Evolutionary conservation across 2,888 invertebrate species (phyloP).

Genomic region (Aromia moschata): DNA sequence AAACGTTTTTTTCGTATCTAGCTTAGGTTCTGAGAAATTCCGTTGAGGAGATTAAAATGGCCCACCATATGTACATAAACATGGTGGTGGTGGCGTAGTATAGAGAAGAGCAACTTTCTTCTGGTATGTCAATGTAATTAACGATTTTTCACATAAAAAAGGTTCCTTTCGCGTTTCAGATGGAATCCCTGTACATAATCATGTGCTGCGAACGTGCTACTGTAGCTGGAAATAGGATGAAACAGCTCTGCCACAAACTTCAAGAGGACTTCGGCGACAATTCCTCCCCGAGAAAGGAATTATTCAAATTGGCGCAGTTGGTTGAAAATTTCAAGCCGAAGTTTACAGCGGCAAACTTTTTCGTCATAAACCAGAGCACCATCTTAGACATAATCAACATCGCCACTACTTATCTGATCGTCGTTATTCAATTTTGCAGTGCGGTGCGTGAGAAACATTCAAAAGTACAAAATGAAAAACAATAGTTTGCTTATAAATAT

Average conservation of each 20-base stretch:
- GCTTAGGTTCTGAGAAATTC: too few relatives aligned
- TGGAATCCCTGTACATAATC: conserved; percentile 1
- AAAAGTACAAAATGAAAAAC: too few relatives aligned
- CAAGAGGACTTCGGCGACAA: conserved; percentile 23
- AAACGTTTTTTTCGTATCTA: too few relatives aligned
- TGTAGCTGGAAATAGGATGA: not conserved
- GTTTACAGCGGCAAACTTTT: conserved; percentile 31
- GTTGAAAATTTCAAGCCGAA: conserved; percentile 11
- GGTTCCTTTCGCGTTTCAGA: too few relatives aligned
- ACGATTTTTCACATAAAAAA: too few relatives aligned
- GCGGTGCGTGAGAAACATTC: too few relatives aligned
- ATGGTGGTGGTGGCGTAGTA: too few relatives aligned
- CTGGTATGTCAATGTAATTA: too few relatives aligned
- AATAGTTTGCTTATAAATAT: too few relatives aligned
- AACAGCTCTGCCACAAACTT: conserved; percentile 23
- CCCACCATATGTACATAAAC: too few relatives aligned
- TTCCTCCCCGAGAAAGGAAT: conserved; percentile 25
- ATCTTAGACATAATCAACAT: conserved; percentile 24
- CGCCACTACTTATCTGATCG: conserved; percentile 29
- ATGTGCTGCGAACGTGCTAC: not conserved
- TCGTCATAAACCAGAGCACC: conserved; percentile 26
- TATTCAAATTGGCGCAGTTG: conserved; percentile 22
- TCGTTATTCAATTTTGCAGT: conserved; percentile 26
- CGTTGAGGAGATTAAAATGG: too few relatives aligned
- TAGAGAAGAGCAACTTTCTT: too few relatives aligned